Percentiles rank a stretch among this genome's conserved stretches.
Evolutionary conservation across 2,797 vertebrate species (phyloP).

Genomic region (Falco rusticolus): DNA sequence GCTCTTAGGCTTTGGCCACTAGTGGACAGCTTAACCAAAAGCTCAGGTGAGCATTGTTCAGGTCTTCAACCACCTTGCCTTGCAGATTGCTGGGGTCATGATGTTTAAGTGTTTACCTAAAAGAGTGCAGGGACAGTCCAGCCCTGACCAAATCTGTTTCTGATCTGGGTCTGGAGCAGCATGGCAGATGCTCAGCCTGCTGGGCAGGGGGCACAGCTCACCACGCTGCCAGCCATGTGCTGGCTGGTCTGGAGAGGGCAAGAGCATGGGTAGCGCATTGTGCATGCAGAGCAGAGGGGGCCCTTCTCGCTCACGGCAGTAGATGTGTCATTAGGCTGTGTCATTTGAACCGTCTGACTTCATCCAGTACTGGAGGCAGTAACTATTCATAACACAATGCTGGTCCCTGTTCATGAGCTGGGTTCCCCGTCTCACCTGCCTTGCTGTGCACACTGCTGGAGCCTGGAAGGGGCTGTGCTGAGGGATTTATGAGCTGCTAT

Average conservation of each 20-base stretch:
- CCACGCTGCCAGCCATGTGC: rapidly evolving
- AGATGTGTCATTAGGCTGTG: neutral
- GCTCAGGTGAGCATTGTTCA: neutral
- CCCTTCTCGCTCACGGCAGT: neutral
- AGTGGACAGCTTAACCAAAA: neutral
- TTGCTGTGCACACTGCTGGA: neutral
- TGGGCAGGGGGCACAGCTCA: neutral
- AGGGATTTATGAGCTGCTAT: neutral
- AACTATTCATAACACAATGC: neutral
- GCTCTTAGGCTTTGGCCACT: neutral
- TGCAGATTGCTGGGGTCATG: neutral
- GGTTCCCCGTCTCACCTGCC: neutral
- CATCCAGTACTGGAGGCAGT: neutral
- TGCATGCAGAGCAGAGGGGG: neutral
- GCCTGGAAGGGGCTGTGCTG: neutral
- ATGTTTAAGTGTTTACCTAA: neutral
- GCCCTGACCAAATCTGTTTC: neutral
- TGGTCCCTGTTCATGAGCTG: neutral
- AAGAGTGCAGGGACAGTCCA: neutral
- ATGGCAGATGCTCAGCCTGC: rapidly evolving
- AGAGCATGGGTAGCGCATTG: neutral
- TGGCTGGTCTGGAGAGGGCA: neutral
- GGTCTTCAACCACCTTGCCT: neutral
- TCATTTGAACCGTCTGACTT: neutral
- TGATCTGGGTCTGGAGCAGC: neutral